Evolutionary conservation across 2,888 invertebrate species (phyloP).

Genomic region (Pseudanteris insignis): DNA sequence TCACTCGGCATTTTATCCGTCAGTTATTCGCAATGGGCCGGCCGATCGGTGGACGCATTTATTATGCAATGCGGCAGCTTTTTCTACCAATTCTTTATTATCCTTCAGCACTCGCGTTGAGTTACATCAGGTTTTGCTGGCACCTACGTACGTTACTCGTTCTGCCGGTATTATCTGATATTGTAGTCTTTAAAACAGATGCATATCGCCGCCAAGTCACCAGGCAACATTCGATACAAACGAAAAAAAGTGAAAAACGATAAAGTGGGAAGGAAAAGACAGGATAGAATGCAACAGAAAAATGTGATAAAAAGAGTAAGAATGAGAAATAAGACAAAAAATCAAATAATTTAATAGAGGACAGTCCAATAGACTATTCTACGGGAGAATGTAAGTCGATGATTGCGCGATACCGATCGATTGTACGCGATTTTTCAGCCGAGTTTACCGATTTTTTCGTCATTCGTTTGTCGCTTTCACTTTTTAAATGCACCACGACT

Average conservation of each 20-base stretch:
- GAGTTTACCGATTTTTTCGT: neutral
- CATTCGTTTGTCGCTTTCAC: constrained; percentile 6
- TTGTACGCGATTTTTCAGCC: constrained; percentile 11
- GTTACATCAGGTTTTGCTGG: constrained; percentile 48
- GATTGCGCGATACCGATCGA: constrained; percentile 30
- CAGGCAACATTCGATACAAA: constrained; percentile 10
- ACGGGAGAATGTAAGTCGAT: constrained; percentile 11
- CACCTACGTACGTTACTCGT: constrained; percentile 44
- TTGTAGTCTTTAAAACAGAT: constrained; percentile 39
- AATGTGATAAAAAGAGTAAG: neutral
- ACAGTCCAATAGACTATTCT: constrained; percentile 27
- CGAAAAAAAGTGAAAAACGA: constrained; percentile 1
- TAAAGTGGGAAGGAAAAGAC: neutral
- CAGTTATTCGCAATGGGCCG: constrained; percentile 15
- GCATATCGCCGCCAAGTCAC: constrained; percentile 31
- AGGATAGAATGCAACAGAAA: neutral
- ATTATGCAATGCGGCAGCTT: constrained; percentile 26
- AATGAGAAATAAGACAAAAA: constrained; percentile 3
- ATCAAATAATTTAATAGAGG: constrained; percentile 25
- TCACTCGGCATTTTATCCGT: constrained; percentile 14
- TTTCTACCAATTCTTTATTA: constrained; percentile 43
- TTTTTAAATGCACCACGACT: constrained; percentile 12
- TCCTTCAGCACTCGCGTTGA: constrained; percentile 47
- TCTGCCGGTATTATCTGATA: constrained; percentile 37
- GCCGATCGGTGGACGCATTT: constrained; percentile 24